phyloP scores from a whole-genome alignment of 2,113 vertebrate genomes.

The Corythaeola cristata region DNA sequence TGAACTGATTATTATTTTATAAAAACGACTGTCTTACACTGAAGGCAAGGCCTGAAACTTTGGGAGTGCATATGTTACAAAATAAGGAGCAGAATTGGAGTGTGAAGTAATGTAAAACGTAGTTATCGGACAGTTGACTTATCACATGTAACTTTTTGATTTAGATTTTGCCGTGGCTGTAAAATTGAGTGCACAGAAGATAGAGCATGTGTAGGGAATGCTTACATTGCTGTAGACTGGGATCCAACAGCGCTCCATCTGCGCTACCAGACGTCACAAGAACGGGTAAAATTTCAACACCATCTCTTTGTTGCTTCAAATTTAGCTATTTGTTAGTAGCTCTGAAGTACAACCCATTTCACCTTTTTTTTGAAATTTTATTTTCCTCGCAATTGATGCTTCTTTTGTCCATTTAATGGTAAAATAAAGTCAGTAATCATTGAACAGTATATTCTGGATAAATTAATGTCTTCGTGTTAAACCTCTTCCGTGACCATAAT shows the following conservation, averaged over 20 bases:
- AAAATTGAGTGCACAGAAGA: slow-evolving; percentile 91
- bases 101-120: background rate
- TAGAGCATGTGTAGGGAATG: slow-evolving; percentile 87
- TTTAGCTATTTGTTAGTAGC: background rate
- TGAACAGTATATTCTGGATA: background rate
- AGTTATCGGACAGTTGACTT: background rate
- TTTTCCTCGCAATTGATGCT: background rate
- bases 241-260: slow-evolving; percentile 96
- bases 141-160: background rate
- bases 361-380: background rate
- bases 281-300: slow-evolving; percentile 80
- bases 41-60: background rate
- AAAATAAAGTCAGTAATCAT: background rate
- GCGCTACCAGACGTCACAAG: slow-evolving; percentile 97
- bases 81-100: background rate
- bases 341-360: background rate
- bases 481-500: background rate
- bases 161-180: slow-evolving; percentile 95
- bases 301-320: too few relatives aligned
- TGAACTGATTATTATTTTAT: background rate
- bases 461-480: background rate
- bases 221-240: slow-evolving; percentile 98
- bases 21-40: rapidly evolving
- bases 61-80: background rate
- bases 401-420: background rate